Evolutionary conservation across 2,113 vertebrate species (phyloP).

Genomic region (Gobiocypris rarus): DNA sequence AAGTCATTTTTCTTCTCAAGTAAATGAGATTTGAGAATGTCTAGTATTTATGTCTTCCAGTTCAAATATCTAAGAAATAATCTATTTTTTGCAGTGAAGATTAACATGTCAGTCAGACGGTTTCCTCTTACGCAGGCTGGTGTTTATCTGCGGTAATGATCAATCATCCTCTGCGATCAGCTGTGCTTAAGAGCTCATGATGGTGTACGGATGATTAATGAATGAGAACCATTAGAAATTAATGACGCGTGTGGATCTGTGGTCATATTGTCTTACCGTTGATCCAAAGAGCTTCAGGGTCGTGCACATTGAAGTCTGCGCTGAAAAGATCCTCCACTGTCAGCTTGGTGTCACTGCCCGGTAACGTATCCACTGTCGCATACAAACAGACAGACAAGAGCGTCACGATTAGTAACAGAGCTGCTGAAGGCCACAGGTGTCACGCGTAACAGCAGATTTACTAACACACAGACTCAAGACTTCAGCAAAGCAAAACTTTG

Average conservation of each 20-base stretch:
- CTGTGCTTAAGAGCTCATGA: neutral
- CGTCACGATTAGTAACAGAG: neutral
- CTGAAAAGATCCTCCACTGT: conserved; percentile 94
- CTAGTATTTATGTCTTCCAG: too few relatives aligned
- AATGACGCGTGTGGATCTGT: neutral
- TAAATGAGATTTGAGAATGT: too few relatives aligned
- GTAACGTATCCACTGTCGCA: conserved; percentile 82
- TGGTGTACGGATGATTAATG: neutral
- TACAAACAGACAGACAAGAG: conserved; percentile 38
- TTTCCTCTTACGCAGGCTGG: neutral
- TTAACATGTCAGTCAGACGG: too few relatives aligned
- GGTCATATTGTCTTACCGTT: conserved; percentile 80
- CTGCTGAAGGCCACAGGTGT: neutral
- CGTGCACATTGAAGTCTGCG: conserved; percentile 84
- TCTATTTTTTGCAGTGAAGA: too few relatives aligned
- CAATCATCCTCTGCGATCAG: neutral
- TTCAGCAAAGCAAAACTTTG: neutral
- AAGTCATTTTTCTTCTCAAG: too few relatives aligned
- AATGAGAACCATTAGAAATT: neutral
- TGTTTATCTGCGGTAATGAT: neutral
- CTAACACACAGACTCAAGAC: neutral
- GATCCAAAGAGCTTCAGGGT: conserved; percentile 93
- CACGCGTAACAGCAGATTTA: neutral
- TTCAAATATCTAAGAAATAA: too few relatives aligned
- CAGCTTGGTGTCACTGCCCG: conserved; percentile 89